Evolutionary conservation across 1,140 invertebrate species (phyloP), one percentile per base, ranked within the genome.

Genomic region (Bombus consobrinus): DNA sequence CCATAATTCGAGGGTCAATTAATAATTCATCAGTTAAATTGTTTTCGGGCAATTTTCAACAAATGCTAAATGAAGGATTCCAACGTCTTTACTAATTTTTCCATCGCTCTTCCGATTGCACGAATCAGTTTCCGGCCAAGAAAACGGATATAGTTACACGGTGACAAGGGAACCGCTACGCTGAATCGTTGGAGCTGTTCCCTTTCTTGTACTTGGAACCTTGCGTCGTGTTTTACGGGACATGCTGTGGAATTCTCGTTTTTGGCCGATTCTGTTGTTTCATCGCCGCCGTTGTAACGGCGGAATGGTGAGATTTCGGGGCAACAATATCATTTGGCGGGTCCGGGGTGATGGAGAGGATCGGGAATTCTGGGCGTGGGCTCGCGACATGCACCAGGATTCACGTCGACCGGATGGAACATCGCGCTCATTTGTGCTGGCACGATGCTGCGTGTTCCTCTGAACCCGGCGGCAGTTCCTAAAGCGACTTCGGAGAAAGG

Each of bases 241-340:
- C 82, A 71, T 68, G 73, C 74, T 72, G 41, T 62, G 77, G 77
- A 83, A 68, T 78, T 75, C 71, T 77, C 76, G 47, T 87, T 85
- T 34, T 59, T 73, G 69, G 66, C 64, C 78, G 72, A 78, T 81
- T 81, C 75, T 72, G 72, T 76, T 75, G 72, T 57, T 53, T 32
- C 71, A 71, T 66, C 59, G 41, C 32, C 74, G 66, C 66, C 18
- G 18, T 53, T 53, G 81, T 64, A 81, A 83, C 69, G 64, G 74
- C n/a, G 28, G 81, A 83, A 89, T 82, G 81, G 79, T 73, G 74
- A 87, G 87, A 92, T 94, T 94, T 94, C 87, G 89, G 88, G 90
- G 88, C 92, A 92, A 93, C 92, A 93, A 94, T 93, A 91, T 93
- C 92, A 92, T 92, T 92, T 90, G 91, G 91, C 89, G 91, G 81